Percentiles rank a stretch among this genome's conserved stretches.
These are phyloP conservation scores for Meloidogyne hapla DNA, from an alignment of 1,140 invertebrate genomes.

Conservation along the genomic window DNA sequence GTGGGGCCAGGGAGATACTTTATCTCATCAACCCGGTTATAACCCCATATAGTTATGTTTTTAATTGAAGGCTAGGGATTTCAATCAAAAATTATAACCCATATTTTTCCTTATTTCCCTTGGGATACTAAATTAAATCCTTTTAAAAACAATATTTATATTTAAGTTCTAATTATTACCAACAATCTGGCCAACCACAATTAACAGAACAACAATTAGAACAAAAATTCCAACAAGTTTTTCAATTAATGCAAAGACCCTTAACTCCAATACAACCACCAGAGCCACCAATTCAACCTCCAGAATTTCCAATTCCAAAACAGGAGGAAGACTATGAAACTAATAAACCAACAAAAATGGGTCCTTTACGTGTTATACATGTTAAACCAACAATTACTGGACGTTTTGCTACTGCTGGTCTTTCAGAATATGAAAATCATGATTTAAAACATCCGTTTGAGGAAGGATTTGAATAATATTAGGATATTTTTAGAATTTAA, in stretches of 20 bases:
- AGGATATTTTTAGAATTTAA: background rate
- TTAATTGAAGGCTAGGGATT: too few species aligned
- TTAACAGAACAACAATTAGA: constrained; percentile 24
- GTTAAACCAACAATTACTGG: constrained; percentile 17
- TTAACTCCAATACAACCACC: constrained; percentile 15
- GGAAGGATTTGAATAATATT: constrained; percentile 4
- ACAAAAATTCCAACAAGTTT: constrained; percentile 22
- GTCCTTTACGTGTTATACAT: constrained; percentile 13
- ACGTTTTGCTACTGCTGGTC: background rate
- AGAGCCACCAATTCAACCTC: constrained; percentile 19
- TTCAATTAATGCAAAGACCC: constrained; percentile 10
- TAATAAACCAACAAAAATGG: constrained; percentile 3
- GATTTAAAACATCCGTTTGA: constrained; percentile 22
- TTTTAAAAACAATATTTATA: background rate
- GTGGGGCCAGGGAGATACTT: too few species aligned
- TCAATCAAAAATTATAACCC: too few species aligned
- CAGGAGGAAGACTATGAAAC: background rate
- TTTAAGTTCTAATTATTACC: background rate
- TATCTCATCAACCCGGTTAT: too few species aligned
- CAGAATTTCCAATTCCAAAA: constrained; percentile 19
- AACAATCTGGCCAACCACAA: background rate
- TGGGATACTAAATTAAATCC: background rate
- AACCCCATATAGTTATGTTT: too few species aligned
- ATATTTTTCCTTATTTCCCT: too few species aligned
- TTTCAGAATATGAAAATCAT: constrained; percentile 2